Conservation (phyloP, 2,797 vertebrate genomes). For the Hypotaenidia okinawae region DNA sequence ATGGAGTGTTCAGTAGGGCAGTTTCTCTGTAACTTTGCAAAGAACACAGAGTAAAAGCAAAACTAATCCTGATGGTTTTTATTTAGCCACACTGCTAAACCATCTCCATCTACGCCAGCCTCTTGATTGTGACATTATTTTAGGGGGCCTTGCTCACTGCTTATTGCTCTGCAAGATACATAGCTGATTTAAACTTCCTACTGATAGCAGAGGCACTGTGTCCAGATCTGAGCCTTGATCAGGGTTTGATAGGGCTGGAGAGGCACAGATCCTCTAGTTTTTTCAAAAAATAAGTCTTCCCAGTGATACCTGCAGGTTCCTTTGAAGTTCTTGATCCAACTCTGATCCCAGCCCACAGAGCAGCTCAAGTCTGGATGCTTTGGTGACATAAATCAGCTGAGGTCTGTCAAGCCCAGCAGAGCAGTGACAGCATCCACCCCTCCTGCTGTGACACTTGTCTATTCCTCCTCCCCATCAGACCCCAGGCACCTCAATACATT, state of each 20-base stretch:
- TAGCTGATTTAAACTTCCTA: background rate
- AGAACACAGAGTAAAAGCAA: background rate
- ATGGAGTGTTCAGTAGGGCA: background rate
- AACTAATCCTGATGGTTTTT: background rate
- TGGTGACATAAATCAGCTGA: background rate
- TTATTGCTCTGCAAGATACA: background rate
- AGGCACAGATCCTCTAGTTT: background rate
- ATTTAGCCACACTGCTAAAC: background rate
- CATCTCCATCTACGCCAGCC: background rate
- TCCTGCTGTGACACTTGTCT: background rate
- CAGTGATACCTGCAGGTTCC: background rate
- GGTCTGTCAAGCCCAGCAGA: background rate
- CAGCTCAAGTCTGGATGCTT: background rate
- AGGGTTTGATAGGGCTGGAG: background rate
- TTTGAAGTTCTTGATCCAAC: background rate
- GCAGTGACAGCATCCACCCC: background rate
- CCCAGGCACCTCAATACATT: background rate
- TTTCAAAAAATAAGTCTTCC: accelerated
- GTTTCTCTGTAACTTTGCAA: background rate
- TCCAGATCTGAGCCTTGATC: background rate
- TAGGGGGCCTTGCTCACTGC: background rate
- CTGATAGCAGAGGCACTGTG: background rate
- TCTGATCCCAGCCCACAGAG: background rate
- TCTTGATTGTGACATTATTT: background rate
- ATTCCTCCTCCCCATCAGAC: background rate